Evolutionary conservation across 2,888 invertebrate genomes (phyloP).

Genomic region (Eucriotettix oculatus): DNA sequence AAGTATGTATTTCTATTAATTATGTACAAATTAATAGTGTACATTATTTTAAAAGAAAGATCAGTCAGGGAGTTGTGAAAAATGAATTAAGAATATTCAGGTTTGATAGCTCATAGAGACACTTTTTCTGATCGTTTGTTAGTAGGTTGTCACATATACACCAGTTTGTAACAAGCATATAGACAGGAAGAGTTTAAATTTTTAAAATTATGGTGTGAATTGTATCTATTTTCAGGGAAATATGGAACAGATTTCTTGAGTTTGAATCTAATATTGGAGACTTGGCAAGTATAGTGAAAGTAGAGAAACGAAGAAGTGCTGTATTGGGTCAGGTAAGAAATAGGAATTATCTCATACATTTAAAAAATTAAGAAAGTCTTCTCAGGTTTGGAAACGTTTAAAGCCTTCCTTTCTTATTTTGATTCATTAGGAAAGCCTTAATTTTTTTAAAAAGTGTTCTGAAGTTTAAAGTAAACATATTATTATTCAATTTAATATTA

Average conservation of each 20-base stretch:
- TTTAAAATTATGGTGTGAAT: not conserved
- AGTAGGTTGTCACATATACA: too few relatives aligned
- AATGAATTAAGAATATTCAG: too few relatives aligned
- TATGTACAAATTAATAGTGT: not conserved
- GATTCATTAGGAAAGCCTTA: not conserved
- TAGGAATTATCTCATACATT: not conserved
- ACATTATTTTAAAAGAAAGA: not conserved
- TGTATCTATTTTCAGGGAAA: conserved; percentile 44
- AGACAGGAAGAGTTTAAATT: too few relatives aligned
- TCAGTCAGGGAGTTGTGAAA: too few relatives aligned
- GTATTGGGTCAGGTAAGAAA: conserved; percentile 67
- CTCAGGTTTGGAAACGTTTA: not conserved
- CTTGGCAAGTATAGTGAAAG: conserved; percentile 90
- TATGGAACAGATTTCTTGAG: conserved; percentile 96
- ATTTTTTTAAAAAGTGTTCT: too few relatives aligned
- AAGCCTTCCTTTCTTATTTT: conserved; percentile 1
- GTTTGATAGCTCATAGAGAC: too few relatives aligned
- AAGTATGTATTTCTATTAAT: not conserved
- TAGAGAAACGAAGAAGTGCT: conserved; percentile 82
- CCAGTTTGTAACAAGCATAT: too few relatives aligned
- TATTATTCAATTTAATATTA: too few relatives aligned
- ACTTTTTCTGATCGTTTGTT: too few relatives aligned
- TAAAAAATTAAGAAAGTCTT: not conserved
- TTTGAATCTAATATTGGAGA: conserved; percentile 99
- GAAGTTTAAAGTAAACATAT: too few relatives aligned